Evolutionary conservation across 2,888 invertebrate genomes (phyloP).

Genomic region (Acrobasis repandana): DNA sequence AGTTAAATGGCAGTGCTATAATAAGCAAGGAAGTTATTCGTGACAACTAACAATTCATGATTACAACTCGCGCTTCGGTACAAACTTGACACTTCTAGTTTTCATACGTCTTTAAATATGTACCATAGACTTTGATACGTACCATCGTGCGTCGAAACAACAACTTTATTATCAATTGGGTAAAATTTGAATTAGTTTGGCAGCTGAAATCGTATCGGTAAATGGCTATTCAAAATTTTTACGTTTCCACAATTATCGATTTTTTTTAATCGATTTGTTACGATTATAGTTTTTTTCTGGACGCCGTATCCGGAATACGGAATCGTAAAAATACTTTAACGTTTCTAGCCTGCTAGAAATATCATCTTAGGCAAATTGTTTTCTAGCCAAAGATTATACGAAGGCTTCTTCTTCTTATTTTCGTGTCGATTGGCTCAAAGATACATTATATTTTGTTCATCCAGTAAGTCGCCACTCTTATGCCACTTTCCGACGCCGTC

Average conservation of each 20-base stretch:
- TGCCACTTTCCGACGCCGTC: too few species aligned
- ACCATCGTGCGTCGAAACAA: not conserved
- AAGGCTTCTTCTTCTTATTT: too few species aligned
- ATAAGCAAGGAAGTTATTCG: slow-evolving; percentile 18
- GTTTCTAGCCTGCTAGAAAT: slow-evolving; percentile 10
- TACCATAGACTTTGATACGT: not conserved
- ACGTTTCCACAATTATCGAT: slow-evolving; percentile 49
- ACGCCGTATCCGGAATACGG: not conserved
- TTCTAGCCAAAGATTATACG: too few species aligned
- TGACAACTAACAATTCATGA: slow-evolving; percentile 20
- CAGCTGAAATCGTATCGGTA: slow-evolving; percentile 31
- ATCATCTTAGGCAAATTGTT: not conserved
- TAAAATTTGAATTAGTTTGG: slow-evolving; percentile 40
- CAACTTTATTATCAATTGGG: slow-evolving; percentile 32
- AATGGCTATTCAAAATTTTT: slow-evolving; percentile 41
- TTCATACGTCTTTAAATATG: slow-evolving; percentile 6
- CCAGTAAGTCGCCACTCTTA: too few species aligned
- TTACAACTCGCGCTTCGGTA: slow-evolving; percentile 8
- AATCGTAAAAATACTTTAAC: slow-evolving; percentile 7
- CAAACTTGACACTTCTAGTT: slow-evolving; percentile 19
- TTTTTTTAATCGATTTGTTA: slow-evolving; percentile 62
- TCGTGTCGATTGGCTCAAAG: too few species aligned
- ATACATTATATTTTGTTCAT: too few species aligned
- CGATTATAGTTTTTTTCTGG: slow-evolving; percentile 52
- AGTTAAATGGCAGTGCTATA: slow-evolving; percentile 20